A percentile compares a stretch with the other conserved stretches of the same genome.
Evolutionary conservation across 2,888 invertebrate species (phyloP).

Genomic region (Exephanes ischioxanthus): DNA sequence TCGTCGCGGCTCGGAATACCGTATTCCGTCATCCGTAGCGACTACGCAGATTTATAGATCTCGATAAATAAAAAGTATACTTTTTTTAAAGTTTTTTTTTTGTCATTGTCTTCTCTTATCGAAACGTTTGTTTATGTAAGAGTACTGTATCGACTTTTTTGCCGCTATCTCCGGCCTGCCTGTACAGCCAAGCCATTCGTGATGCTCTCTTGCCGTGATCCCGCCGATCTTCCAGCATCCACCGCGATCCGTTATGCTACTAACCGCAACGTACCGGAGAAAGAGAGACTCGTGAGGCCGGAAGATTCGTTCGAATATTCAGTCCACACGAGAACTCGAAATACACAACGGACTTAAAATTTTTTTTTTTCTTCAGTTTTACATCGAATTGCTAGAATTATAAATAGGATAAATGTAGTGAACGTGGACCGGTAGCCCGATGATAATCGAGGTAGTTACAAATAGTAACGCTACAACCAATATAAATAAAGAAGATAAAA

Average conservation of each 20-base stretch:
- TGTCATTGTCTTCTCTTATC: neutral
- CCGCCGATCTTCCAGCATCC: slow-evolving; percentile 55
- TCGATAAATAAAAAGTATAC: slow-evolving; percentile 2
- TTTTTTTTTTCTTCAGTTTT: neutral
- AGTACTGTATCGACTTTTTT: neutral
- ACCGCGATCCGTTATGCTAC: slow-evolving; percentile 65
- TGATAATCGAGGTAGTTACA: too few relatives aligned
- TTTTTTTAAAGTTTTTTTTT: neutral
- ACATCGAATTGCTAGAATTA: neutral
- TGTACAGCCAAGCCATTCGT: slow-evolving; percentile 33
- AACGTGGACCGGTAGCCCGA: too few relatives aligned
- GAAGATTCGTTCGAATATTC: slow-evolving; percentile 36
- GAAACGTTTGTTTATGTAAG: slow-evolving; percentile 1
- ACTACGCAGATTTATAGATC: neutral
- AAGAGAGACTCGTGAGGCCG: slow-evolving; percentile 32
- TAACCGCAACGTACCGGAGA: slow-evolving; percentile 53
- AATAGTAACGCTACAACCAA: neutral
- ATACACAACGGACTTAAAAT: slow-evolving; percentile 4
- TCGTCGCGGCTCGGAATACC: slow-evolving; percentile 9
- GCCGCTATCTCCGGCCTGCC: slow-evolving; percentile 3
- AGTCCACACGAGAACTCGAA: neutral
- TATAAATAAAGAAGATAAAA: neutral
- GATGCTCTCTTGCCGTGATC: slow-evolving; percentile 51
- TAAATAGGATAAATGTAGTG: neutral
- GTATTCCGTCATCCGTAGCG: slow-evolving; percentile 15